Evolutionary conservation across 2,888 invertebrate species (phyloP).

Genomic region (Pterostichus madidus): DNA sequence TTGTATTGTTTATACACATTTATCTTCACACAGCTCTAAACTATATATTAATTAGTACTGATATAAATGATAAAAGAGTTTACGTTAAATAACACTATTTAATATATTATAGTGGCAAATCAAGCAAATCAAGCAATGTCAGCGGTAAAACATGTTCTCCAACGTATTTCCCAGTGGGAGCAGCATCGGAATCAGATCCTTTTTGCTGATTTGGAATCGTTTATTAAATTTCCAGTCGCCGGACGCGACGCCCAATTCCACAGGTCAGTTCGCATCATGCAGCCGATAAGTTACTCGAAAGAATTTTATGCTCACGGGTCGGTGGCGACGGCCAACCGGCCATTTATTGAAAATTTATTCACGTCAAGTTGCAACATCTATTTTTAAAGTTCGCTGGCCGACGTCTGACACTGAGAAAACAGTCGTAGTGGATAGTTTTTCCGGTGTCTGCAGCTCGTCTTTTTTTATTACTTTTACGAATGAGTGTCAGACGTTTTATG

Average conservation of each 20-base stretch:
- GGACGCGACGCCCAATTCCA: conserved; percentile 26
- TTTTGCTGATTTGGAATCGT: conserved; percentile 36
- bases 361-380: conserved; percentile 15
- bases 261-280: conserved; percentile 51
- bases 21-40: too few relatives aligned
- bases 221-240: conserved; percentile 48
- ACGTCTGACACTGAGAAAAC: neutral
- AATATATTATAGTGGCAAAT: conserved; percentile 26
- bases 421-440: neutral
- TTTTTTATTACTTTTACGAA: too few relatives aligned
- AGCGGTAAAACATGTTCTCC: conserved; percentile 8
- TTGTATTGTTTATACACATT: too few relatives aligned
- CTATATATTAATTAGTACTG: neutral
- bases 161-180: conserved; percentile 2
- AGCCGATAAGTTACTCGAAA: conserved; percentile 36
- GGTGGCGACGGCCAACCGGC: conserved; percentile 13
- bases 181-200: conserved; percentile 25
- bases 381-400: conserved; percentile 1
- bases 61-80: neutral
- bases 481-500: too few relatives aligned
- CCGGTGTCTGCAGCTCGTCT: too few relatives aligned
- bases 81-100: neutral
- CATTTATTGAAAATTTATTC: conserved; percentile 44
- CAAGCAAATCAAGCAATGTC: conserved; percentile 29
- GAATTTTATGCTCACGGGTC: conserved; percentile 1